Evolutionary conservation across 2,113 vertebrate genomes (phyloP), one percentile per base, ranked within the genome.

Genomic region (Corynorhinus townsendii): DNA sequence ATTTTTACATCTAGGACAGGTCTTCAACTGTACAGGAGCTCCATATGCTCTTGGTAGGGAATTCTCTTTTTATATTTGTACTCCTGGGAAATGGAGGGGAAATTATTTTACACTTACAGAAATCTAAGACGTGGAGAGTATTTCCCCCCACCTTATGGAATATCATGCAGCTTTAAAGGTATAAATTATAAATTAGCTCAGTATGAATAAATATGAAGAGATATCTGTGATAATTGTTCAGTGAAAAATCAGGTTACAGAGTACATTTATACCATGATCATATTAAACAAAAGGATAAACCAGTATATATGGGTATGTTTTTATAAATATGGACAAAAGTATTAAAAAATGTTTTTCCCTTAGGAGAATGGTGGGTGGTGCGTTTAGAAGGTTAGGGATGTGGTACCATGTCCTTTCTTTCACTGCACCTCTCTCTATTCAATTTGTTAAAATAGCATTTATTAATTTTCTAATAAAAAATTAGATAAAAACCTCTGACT

Each of bases 381-480:
- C 11, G 3, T 68, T 22, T 56, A 47, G 73, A 90, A 82, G 40
- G 4, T 54, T 62, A 2, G 7, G 8, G 0, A 8, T 47, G n/a
- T 16, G 49, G 12, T 9, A 62, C 43, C 26, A 2, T 72, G 33
- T n/a, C 16, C 3, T 68, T 77, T 40, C 86, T 66, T 73, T 19
- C 12, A n/a, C 26, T 33, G 7, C 22, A 35, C 11, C 3, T 79
- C 20, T 93, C 12, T 26, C 16, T 72, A 35, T 69, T 79, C 19
- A 54, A 0, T 83, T 80, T 95, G 59, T 43, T 62, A 64, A 81
- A 86, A 43, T 75, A 72, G 8, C 10, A 24, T 79, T 35, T 79
- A 72, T 91, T 72, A 54, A 91, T 82, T 86, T 95, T 82, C 20
- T 87, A 80, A 64, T 89, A 81, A 81, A 85, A 79, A 81, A 80